Base-by-base conservation (phyloP, 2,888 invertebrate species). In the Apomyelois bistriatella region DNA sequence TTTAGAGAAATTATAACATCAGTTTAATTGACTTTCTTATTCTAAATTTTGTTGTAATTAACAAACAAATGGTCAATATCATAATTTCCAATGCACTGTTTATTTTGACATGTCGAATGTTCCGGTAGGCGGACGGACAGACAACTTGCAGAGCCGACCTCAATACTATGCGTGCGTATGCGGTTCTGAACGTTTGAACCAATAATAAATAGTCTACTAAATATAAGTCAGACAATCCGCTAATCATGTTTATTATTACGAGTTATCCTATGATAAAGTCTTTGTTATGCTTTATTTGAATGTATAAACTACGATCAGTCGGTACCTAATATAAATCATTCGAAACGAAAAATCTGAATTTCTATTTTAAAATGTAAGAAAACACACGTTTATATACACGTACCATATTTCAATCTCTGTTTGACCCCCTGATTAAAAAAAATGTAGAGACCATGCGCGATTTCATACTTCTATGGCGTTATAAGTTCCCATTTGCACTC, bases 81-180 rank as follows among this genome's bases (percentile, higher is more conserved):
- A 80, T 79, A 81, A 82, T 76, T 70, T 59, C 57, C 56, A 56
- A 59, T 59, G 64, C 58, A 46, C 40, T 48, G 81, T 83, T 84
- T 84, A 78, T 82, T 79, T 83, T 75, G 75, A 69, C 74, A 60
- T 70, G 75, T 77, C 76, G 65, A 76, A 76, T 71, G 69, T 67
- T 64, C 51, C 42, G 36, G 36, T 32, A 62, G 66, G 64, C 64
- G 65, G 76, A 60, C 67, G 75, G 17, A 78, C 76, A 69, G 82
- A 82, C 72, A 68, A 60, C 63, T 61, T 57, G 61, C 79, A 78
- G 78, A 64, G 28, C 58, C 72, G 81, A 77, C 79, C 83, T 76
- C 63, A 71, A 69, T 74, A 30, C 49, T 5, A 17, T 10, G n/a
- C n/a, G n/a, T n/a, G n/a, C n/a, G n/a, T n/a, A n/a, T n/a, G 47